phyloP scores from a whole-genome alignment of 2,797 vertebrate genomes.

The Sandelia bainsii region DNA sequence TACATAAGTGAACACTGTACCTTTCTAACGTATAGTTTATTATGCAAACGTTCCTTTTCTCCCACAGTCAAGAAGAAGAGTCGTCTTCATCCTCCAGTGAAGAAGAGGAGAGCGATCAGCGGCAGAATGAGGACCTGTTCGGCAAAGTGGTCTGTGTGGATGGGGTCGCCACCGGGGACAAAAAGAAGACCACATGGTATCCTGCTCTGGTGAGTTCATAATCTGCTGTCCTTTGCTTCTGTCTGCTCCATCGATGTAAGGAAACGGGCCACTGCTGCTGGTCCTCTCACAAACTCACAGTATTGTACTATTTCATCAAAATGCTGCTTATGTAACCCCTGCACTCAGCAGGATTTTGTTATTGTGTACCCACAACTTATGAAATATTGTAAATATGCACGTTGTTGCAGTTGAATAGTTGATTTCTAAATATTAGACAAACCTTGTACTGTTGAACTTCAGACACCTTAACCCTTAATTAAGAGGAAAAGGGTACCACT shows the following conservation, averaged over 20 bases:
- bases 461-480: conserved; percentile 14
- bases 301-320: conserved; percentile 59
- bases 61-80: conserved; percentile 85
- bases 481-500: neutral
- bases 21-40: neutral
- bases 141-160: conserved; percentile 89
- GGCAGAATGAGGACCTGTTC: conserved; percentile 85
- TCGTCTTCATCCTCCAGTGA: conserved; percentile 87
- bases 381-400: conserved; percentile 26
- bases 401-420: conserved; percentile 8
- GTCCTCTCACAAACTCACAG: conserved; percentile 33
- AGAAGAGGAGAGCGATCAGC: conserved; percentile 85
- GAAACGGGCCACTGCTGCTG: conserved; percentile 39
- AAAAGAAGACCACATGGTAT: conserved; percentile 85
- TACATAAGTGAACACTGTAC: neutral
- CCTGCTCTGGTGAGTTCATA: conserved; percentile 87
- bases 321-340: conserved; percentile 65
- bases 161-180: conserved; percentile 75
- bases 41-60: conserved; percentile 28
- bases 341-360: conserved; percentile 47
- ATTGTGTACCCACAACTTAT: conserved; percentile 19
- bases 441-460: conserved; percentile 3
- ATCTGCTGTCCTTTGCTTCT: conserved; percentile 22
- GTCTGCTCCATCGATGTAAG: conserved; percentile 40
- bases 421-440: conserved; percentile 11